These are phyloP conservation scores for Sebastes fasciatus DNA, from an alignment of 2,113 vertebrate genomes.

Conservation along the genomic window DNA sequence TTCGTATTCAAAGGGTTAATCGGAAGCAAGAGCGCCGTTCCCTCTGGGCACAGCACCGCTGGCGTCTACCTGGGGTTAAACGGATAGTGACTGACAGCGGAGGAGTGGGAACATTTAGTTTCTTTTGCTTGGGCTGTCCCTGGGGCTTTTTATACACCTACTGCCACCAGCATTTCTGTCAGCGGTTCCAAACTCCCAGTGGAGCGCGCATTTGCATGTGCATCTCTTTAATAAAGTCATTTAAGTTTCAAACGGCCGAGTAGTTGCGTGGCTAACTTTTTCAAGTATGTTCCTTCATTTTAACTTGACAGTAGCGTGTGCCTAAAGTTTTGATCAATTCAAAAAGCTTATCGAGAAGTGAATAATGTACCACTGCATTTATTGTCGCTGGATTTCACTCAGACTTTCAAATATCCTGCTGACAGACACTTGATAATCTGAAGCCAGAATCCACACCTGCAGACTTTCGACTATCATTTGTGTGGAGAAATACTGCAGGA, in stretches of 20 bases:
- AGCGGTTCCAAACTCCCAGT: conserved; percentile 5
- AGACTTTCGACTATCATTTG: neutral
- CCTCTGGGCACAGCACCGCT: conserved; percentile 23
- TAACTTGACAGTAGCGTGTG: neutral
- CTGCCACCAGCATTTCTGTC: conserved; percentile 25
- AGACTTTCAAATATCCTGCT: neutral
- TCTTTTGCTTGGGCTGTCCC: conserved; percentile 28
- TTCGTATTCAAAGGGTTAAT: conserved; percentile 52
- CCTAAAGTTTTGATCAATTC: neutral
- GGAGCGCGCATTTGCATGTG: neutral
- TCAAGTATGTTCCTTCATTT: neutral
- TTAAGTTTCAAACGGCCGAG: conserved; percentile 18
- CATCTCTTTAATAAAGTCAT: conserved; percentile 6
- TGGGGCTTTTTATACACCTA: conserved; percentile 20
- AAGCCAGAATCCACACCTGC: neutral
- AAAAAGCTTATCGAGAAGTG: neutral
- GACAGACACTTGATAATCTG: neutral
- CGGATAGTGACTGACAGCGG: conserved; percentile 53
- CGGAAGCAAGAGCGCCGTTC: conserved; percentile 20
- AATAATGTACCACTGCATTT: neutral
- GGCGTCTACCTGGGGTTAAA: conserved; percentile 55
- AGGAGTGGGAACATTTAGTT: conserved; percentile 39
- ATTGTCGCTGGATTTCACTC: neutral
- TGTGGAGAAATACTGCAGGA: neutral
- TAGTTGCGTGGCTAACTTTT: neutral